A percentile compares a stretch with the other conserved stretches of the same genome.
Evolutionary conservation across 92 coral and sea anemone genomes (phyloP).

Genomic region (Bergia puertoricense): DNA sequence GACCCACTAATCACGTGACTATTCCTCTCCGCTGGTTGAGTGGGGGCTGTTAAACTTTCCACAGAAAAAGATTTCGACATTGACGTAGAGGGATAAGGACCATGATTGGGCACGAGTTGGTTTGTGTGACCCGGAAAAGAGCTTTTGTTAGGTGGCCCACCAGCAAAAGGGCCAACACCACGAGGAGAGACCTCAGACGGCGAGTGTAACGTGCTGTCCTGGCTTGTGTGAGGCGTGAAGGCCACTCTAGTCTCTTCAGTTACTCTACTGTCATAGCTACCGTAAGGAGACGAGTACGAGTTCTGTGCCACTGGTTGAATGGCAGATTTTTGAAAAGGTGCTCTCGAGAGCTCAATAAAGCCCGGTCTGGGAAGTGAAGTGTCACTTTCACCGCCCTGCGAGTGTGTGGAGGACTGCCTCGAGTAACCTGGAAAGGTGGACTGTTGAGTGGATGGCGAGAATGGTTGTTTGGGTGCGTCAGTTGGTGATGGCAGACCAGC

Average conservation of each 20-base stretch:
- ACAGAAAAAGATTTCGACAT: constrained; percentile 92
- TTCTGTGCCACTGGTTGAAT: constrained; percentile 62
- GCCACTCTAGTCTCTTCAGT: constrained; percentile 41
- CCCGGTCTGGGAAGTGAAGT: constrained; percentile 72
- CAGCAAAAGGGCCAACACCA: constrained; percentile 47
- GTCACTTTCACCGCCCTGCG: constrained; percentile 56
- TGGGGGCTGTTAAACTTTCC: constrained; percentile 96
- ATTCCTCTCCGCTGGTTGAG: constrained; percentile 74
- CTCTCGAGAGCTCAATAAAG: constrained; percentile 70
- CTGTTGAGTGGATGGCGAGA: constrained; percentile 85
- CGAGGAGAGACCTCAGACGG: constrained; percentile 69
- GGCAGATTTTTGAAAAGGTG: constrained; percentile 43
- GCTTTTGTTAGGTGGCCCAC: constrained; percentile 87
- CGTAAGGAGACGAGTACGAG: constrained; percentile 60
- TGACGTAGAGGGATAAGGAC: constrained; percentile 55
- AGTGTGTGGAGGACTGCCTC: constrained; percentile 48
- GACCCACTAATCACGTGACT: constrained; percentile 65
- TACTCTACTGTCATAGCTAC: constrained; percentile 41
- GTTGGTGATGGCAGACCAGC: constrained; percentile 94
- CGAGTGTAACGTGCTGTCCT: constrained; percentile 79
- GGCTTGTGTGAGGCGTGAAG: constrained; percentile 47
- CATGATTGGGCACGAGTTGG: constrained; percentile 59
- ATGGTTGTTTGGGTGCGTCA: constrained; percentile 91
- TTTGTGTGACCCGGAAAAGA: constrained; percentile 77
- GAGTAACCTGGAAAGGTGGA: constrained; percentile 56